Evolutionary conservation across 2,888 invertebrate species (phyloP).

Genomic region (Diploptera punctata): DNA sequence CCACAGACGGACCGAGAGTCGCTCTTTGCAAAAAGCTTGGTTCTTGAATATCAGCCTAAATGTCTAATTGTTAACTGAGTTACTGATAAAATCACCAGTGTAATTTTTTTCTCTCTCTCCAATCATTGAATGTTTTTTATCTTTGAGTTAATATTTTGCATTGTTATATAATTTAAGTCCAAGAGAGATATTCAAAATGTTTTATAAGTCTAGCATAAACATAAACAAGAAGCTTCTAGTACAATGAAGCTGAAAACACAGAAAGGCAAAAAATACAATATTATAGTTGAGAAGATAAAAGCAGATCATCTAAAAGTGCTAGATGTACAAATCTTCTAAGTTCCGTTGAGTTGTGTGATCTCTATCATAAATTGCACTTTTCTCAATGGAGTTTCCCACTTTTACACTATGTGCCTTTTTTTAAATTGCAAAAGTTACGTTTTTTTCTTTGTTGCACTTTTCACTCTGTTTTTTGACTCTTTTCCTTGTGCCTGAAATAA

Average conservation of each 20-base stretch:
- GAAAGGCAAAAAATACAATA: background rate
- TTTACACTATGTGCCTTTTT: background rate
- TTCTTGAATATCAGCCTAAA: too few relatives aligned
- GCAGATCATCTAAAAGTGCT: slow-evolving; percentile 1
- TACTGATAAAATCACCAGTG: too few relatives aligned
- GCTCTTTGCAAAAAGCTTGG: too few relatives aligned
- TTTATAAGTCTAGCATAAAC: background rate
- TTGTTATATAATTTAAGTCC: background rate
- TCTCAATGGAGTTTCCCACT: background rate
- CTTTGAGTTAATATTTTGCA: too few relatives aligned
- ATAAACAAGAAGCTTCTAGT: slow-evolving; percentile 5
- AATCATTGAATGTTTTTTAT: too few relatives aligned
- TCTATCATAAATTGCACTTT: slow-evolving; percentile 22
- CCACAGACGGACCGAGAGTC: too few relatives aligned
- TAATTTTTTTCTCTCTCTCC: too few relatives aligned
- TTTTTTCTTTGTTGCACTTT: slow-evolving; percentile 38
- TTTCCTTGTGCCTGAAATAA: slow-evolving; percentile 38
- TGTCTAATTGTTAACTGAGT: too few relatives aligned
- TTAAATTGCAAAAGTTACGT: slow-evolving; percentile 23
- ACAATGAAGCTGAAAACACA: slow-evolving; percentile 17
- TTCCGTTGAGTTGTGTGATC: background rate
- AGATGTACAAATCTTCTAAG: slow-evolving; percentile 6
- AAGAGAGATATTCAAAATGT: background rate
- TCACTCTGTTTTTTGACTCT: slow-evolving; percentile 29
- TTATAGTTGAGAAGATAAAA: background rate